phyloP scores from a whole-genome alignment of 2,797 vertebrate genomes.

The Danio aesculapii region DNA sequence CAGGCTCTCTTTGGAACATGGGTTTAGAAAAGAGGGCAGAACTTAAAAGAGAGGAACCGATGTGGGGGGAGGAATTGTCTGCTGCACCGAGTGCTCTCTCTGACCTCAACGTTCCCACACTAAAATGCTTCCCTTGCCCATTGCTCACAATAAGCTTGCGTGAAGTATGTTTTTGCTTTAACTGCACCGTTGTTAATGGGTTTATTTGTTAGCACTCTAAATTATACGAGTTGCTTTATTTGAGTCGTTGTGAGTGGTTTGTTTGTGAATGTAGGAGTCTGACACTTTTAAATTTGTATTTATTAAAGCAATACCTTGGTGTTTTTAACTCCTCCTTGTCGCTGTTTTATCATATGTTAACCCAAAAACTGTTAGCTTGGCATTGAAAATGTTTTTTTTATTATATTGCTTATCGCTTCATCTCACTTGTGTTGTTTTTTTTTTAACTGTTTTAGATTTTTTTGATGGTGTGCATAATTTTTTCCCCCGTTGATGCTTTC shows the following conservation, averaged over 20 bases:
- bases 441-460: no score
- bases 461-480: no score
- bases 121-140: slow-evolving; percentile 79
- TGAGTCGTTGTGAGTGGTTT: background rate
- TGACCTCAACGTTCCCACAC: slow-evolving; percentile 82
- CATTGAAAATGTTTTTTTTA: no score
- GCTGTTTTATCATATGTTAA: background rate
- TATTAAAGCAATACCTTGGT: slow-evolving; percentile 9
- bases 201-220: background rate
- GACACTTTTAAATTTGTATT: background rate
- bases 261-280: background rate
- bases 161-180: background rate
- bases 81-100: slow-evolving; percentile 78
- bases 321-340: background rate
- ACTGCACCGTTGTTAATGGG: background rate
- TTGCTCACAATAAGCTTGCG: slow-evolving; percentile 67
- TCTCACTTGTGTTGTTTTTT: no score
- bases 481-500: background rate
- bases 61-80: slow-evolving; percentile 81
- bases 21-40: slow-evolving; percentile 70
- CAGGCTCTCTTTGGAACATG: slow-evolving; percentile 65
- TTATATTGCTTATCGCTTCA: no score
- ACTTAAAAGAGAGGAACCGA: slow-evolving; percentile 74
- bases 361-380: no score
- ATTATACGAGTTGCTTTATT: slow-evolving; percentile 5